These are phyloP conservation scores for Calameuta filiformis DNA, from an alignment of 2,888 invertebrate species.

Conservation along the genomic window DNA sequence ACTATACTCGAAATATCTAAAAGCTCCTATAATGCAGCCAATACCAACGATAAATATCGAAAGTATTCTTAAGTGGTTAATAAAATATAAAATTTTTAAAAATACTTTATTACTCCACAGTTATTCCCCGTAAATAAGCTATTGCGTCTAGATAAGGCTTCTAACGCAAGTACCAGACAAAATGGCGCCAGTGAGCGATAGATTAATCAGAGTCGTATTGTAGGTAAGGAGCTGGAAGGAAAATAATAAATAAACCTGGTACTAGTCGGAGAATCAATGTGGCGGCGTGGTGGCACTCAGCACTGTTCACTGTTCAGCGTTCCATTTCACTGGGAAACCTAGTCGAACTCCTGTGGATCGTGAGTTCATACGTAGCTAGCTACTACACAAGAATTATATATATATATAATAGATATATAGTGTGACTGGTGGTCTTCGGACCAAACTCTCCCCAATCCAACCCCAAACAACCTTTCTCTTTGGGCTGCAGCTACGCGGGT, in stretches of 20 bases:
- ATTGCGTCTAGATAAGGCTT: background rate
- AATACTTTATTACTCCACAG: background rate
- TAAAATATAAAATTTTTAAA: background rate
- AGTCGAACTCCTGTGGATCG: background rate
- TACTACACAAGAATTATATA: background rate
- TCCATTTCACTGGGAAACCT: background rate
- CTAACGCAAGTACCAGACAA: background rate
- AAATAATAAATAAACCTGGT: background rate
- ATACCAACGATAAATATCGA: background rate
- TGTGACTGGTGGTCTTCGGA: background rate
- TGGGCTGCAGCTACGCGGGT: slow-evolving; percentile 1
- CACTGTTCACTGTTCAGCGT: background rate
- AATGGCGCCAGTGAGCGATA: background rate
- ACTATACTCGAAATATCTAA: background rate
- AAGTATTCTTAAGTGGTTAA: background rate
- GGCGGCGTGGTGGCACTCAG: background rate
- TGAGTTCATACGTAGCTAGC: background rate
- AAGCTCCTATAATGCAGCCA: background rate
- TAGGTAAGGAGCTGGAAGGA: background rate
- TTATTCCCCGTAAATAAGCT: background rate
- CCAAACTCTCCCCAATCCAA: background rate
- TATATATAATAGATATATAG: background rate
- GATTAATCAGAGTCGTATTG: slow-evolving; percentile 2
- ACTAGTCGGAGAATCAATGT: background rate
- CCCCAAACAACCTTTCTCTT: slow-evolving; percentile 1